These are phyloP conservation scores for Baronia brevicornis DNA, from an alignment of 2,888 invertebrate genomes.

Conservation along the genomic window DNA sequence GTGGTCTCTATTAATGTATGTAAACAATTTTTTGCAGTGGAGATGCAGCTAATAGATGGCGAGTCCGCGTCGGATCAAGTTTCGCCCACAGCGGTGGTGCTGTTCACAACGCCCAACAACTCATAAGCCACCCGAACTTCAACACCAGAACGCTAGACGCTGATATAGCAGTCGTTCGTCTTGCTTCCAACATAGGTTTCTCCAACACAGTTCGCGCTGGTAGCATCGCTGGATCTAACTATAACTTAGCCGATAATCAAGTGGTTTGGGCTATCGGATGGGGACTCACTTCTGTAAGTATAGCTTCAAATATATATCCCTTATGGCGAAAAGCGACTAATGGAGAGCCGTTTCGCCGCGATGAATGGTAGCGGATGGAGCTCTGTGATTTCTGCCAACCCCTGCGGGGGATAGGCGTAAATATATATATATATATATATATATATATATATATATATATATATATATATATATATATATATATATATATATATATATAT, in stretches of 20 bases:
- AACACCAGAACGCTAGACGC: slow-evolving; percentile 25
- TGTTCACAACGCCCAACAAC: slow-evolving; percentile 20
- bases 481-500: too few species aligned
- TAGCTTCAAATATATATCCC: background rate
- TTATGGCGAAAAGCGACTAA: too few species aligned
- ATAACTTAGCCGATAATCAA: slow-evolving; percentile 34
- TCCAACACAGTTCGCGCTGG: slow-evolving; percentile 25
- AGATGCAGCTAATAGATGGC: slow-evolving; percentile 14
- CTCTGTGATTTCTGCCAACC: too few species aligned
- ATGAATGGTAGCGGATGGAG: too few species aligned
- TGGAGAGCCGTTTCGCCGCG: too few species aligned
- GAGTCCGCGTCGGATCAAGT: slow-evolving; percentile 31
- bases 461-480: slow-evolving; percentile 1
- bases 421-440: too few species aligned
- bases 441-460: too few species aligned
- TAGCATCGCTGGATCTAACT: slow-evolving; percentile 32
- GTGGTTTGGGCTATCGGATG: slow-evolving; percentile 53
- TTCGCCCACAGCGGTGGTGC: slow-evolving; percentile 34
- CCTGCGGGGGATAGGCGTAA: too few species aligned
- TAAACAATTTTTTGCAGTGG: slow-evolving; percentile 17
- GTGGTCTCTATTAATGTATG: too few species aligned
- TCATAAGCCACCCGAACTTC: slow-evolving; percentile 39
- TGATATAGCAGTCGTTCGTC: slow-evolving; percentile 45
- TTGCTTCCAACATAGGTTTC: slow-evolving; percentile 25
- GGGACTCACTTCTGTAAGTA: slow-evolving; percentile 30